Evolutionary conservation across 2,888 invertebrate genomes (phyloP).

Genomic region (Leptogaster cylindrica): DNA sequence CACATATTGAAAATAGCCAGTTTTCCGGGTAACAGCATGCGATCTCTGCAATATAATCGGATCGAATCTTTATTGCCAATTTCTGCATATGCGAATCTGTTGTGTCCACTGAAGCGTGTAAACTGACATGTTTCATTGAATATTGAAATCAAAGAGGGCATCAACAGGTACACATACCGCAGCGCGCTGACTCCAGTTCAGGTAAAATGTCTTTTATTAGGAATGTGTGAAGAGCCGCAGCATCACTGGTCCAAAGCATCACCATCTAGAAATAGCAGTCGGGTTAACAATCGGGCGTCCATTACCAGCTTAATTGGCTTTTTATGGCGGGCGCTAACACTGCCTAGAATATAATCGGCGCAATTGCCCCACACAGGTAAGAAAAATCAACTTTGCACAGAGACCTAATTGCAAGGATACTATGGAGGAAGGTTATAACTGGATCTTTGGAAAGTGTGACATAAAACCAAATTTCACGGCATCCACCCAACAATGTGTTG

Average conservation of each 20-base stretch:
- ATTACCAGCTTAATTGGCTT: conserved; percentile 12
- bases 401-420: conserved; percentile 7
- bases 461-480: background rate
- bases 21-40: background rate
- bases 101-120: background rate
- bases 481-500: conserved; percentile 13
- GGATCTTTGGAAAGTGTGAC: conserved; percentile 19
- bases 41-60: background rate
- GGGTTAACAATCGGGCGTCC: background rate
- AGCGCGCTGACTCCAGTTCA: background rate
- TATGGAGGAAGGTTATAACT: conserved; percentile 21
- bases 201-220: background rate
- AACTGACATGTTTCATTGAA: conserved; percentile 7
- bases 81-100: background rate
- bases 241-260: background rate
- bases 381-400: background rate
- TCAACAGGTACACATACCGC: background rate
- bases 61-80: background rate
- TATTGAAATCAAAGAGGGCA: conserved; percentile 1
- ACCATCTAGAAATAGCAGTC: background rate
- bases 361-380: no score
- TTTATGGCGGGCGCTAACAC: background rate
- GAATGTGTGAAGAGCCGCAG: background rate
- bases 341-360: background rate
- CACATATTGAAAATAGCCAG: no score